A percentile compares a stretch with the other conserved stretches of the same genome.
These are phyloP conservation scores for Rhinoderma darwinii DNA, from an alignment of 2,113 vertebrate species.

Conservation along the genomic window DNA sequence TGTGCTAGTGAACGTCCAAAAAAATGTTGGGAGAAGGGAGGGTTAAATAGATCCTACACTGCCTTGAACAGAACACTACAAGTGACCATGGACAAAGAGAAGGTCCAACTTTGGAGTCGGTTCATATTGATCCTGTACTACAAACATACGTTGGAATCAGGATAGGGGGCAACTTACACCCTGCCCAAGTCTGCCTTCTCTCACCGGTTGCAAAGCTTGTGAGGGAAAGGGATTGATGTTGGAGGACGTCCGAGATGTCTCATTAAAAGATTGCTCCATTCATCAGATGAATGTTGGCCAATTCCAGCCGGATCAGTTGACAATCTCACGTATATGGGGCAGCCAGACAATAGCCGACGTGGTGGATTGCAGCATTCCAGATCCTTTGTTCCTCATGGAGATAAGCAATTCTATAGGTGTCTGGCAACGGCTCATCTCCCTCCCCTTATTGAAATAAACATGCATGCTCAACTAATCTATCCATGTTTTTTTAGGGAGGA, in stretches of 20 bases:
- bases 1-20: neutral
- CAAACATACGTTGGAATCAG: too few relatives aligned
- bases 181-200: too few relatives aligned
- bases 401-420: neutral
- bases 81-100: neutral
- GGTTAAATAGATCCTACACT: neutral
- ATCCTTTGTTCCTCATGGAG: neutral
- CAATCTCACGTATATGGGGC: neutral
- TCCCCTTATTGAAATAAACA: neutral
- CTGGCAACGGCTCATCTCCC: neutral
- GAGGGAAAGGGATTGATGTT: neutral
- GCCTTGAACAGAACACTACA: neutral
- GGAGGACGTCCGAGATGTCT: neutral
- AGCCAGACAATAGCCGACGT: neutral
- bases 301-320: neutral
- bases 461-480: neutral
- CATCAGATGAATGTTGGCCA: neutral
- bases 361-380: neutral
- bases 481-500: neutral
- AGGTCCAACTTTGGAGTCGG: too few relatives aligned
- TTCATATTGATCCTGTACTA: too few relatives aligned
- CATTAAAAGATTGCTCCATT: neutral
- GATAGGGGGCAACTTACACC: too few relatives aligned
- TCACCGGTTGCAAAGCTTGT: too few relatives aligned
- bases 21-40: slow-evolving; percentile 2